Evolutionary conservation across 2,113 vertebrate genomes (phyloP).

Genomic region (Pseudopodoces humilis): DNA sequence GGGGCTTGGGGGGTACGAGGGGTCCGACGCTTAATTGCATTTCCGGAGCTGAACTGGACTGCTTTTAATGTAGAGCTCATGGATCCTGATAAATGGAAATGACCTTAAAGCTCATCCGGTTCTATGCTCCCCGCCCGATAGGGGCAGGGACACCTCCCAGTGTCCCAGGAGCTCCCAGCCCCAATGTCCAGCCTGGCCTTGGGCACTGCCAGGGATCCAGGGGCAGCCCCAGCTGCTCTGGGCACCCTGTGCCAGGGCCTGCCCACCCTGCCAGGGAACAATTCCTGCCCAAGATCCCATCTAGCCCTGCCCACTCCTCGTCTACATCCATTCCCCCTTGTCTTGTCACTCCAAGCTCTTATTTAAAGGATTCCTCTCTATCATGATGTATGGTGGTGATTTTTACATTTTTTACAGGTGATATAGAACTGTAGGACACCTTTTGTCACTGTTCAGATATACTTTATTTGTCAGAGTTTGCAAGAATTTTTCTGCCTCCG

Average conservation of each 20-base stretch:
- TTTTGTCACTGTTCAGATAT: neutral
- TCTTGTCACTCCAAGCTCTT: too few species aligned
- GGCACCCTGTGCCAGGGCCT: neutral
- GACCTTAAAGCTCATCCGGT: neutral
- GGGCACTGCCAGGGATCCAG: neutral
- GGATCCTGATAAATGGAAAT: neutral
- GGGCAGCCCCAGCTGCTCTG: too few species aligned
- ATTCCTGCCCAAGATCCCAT: neutral
- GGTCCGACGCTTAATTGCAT: too few species aligned
- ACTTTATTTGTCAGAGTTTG: neutral
- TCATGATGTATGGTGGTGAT: neutral
- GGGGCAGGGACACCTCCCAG: rapidly evolving
- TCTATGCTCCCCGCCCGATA: too few species aligned
- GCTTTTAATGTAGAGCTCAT: rapidly evolving
- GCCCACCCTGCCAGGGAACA: rapidly evolving
- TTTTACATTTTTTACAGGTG: too few species aligned
- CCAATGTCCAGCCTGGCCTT: neutral
- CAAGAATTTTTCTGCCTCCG: neutral
- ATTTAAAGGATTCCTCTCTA: rapidly evolving
- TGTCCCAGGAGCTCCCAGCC: rapidly evolving
- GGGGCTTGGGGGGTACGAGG: neutral
- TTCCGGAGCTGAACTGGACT: rapidly evolving
- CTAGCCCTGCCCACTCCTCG: rapidly evolving
- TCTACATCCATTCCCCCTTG: neutral
- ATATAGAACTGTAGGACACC: rapidly evolving